These are phyloP conservation scores for Apogon talboti DNA, from an alignment of 2,797 vertebrate species.

Conservation along the genomic window DNA sequence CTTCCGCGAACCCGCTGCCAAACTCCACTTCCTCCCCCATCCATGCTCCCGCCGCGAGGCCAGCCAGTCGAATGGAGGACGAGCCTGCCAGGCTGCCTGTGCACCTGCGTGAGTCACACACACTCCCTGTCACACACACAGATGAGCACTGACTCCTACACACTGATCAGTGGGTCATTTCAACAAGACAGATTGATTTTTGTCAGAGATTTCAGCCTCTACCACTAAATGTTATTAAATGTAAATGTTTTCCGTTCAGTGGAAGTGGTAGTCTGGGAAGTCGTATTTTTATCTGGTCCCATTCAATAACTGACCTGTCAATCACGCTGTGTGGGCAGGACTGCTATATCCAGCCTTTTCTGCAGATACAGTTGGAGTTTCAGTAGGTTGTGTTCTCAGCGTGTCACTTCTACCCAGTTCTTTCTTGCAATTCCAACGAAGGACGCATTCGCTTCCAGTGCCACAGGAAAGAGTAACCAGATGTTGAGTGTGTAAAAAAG, in stretches of 20 bases:
- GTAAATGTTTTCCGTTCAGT: constrained; percentile 25
- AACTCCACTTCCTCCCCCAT: constrained; percentile 92
- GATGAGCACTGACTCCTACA: constrained; percentile 48
- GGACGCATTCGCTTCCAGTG: no score
- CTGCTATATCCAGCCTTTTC: neutral
- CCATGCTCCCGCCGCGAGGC: constrained; percentile 91
- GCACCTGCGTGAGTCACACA: constrained; percentile 94
- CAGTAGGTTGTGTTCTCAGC: neutral
- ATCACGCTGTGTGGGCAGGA: neutral
- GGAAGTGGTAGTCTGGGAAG: constrained; percentile 17
- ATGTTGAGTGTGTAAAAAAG: constrained; percentile 2
- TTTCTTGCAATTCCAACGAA: neutral
- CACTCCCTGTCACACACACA: constrained; percentile 36
- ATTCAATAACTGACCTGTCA: constrained; percentile 12
- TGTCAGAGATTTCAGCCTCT: constrained; percentile 17
- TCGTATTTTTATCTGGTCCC: constrained; percentile 3
- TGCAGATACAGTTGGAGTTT: constrained; percentile 15
- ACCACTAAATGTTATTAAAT: neutral
- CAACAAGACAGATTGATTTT: constrained; percentile 34
- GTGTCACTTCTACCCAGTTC: neutral
- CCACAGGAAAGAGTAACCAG: neutral
- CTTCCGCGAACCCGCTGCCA: constrained; percentile 92
- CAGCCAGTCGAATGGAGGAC: constrained; percentile 93
- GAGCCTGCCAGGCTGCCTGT: constrained; percentile 91
- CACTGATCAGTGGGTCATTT: constrained; percentile 38